Percentiles rank a stretch among this genome's conserved stretches.
Evolutionary conservation across 2,888 invertebrate genomes (phyloP).

Genomic region (Perdita meconis): DNA sequence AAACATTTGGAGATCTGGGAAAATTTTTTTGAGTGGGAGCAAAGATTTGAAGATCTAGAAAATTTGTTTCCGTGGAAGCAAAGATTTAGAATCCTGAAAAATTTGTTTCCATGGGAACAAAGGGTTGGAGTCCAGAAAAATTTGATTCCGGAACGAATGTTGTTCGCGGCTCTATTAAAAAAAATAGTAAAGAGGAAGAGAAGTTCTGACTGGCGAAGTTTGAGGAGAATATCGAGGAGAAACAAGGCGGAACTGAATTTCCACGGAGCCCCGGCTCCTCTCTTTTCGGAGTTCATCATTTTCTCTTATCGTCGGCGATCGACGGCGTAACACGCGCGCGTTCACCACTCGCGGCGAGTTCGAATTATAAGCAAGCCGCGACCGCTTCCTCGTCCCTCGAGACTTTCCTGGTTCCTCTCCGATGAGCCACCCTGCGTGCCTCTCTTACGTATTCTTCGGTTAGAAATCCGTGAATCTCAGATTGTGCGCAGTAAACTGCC

Average conservation of each 20-base stretch:
- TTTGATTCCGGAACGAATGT: no score
- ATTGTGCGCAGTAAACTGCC: neutral
- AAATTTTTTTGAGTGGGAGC: no score
- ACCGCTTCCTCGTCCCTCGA: constrained; percentile 66
- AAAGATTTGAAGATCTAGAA: no score
- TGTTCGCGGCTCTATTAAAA: neutral
- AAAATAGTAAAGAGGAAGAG: neutral
- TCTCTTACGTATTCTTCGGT: constrained; percentile 67
- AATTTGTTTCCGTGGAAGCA: no score
- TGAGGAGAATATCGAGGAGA: neutral
- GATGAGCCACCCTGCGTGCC: constrained; percentile 78
- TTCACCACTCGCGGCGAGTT: constrained; percentile 55
- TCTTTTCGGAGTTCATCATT: constrained; percentile 56
- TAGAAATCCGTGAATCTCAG: constrained; percentile 15
- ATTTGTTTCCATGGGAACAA: no score
- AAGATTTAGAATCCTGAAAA: no score
- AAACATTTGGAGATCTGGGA: no score
- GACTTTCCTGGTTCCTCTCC: constrained; percentile 81
- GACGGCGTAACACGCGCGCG: constrained; percentile 47
- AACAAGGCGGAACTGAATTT: constrained; percentile 46
- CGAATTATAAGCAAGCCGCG: constrained; percentile 53
- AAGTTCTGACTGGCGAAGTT: neutral
- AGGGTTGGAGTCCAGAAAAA: no score
- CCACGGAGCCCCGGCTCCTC: constrained; percentile 25
- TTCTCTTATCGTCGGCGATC: constrained; percentile 63